Base-by-base conservation (phyloP, 2,797 vertebrate species). In the Clarias platycephalus region DNA sequence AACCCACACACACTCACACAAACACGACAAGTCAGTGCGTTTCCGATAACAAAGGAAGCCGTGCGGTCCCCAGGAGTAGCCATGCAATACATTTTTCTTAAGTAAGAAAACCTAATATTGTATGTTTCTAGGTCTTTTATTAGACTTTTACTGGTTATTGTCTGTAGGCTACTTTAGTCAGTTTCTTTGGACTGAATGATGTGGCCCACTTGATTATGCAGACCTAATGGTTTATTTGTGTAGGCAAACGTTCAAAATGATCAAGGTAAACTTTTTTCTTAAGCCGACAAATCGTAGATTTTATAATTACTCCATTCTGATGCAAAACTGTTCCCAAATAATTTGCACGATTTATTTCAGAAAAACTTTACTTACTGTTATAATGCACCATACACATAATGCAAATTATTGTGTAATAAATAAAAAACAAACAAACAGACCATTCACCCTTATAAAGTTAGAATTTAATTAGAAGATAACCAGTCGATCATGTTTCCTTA, bases 1-100 rank as follows among this genome's bases (percentile, higher is more conserved):
- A 58, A 80, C 77, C n/a, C 77, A 62, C 76, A 63, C 74, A 58
- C 74, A n/a, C 74, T 40, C 74, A 24, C 75, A n/a, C 74, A 62
- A 31, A 57, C 49, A 20, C 44, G 44, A 74, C 0, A 44, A 80
- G 78, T 80, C 78, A 80, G 9, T 80, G 37, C 60, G 60, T 80
- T 80, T 80, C 78, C 62, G 60, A 80, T 66, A 66, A 80, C 78
- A 80, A 80, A 80, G 62, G 78, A 80, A 80, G 66, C 62, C 4
- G 16, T 64, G 78, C 62, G 28, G 66, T 66, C 22, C n/a, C 40
- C 18, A 79, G 58, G 13, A 26, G 58, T 64, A 13, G 40, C 78
- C 62, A 20, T 49, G n/a, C 40, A 28, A 66, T 49, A 20, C 22
- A 64, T 44, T 80, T 53, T 28, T 49, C 8, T 66, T 49, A 26